These are phyloP conservation scores for Sclerodermus sp. DNA, from an alignment of 2,888 invertebrate species.

Conservation along the genomic window DNA sequence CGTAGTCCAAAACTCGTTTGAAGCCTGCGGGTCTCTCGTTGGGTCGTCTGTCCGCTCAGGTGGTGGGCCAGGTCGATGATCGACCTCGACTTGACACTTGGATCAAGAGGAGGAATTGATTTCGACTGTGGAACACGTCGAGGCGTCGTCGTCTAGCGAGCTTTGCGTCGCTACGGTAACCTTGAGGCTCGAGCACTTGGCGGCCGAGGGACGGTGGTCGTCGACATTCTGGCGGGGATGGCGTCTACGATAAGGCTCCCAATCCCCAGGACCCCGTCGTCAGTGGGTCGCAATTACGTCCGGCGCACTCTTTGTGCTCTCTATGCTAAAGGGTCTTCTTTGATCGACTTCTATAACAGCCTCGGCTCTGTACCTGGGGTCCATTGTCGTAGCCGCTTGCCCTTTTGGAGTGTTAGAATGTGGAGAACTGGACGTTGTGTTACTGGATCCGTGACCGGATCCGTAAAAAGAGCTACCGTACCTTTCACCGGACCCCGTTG, in stretches of 20 bases:
- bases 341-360: constrained; percentile 65
- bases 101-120: constrained; percentile 46
- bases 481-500: constrained; percentile 44
- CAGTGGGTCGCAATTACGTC: constrained; percentile 87
- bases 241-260: constrained; percentile 65
- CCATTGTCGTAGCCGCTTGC: constrained; percentile 20
- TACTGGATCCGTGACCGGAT: constrained; percentile 34
- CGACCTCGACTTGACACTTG: constrained; percentile 25
- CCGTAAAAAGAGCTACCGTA: constrained; percentile 48
- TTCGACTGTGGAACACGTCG: constrained; percentile 37
- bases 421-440: constrained; percentile 31
- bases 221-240: constrained; percentile 58
- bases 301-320: constrained; percentile 86
- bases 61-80: constrained; percentile 11
- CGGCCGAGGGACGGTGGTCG: constrained; percentile 6
- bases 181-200: constrained; percentile 10
- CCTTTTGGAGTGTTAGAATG: constrained; percentile 37
- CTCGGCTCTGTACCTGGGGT: constrained; percentile 62
- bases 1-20: no score
- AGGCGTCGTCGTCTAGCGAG: constrained; percentile 47
- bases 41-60: no score
- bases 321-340: constrained; percentile 73
- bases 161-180: constrained; percentile 48
- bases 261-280: constrained; percentile 62
- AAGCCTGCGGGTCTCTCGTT: no score